Conservation (phyloP, 2,888 invertebrate genomes). For the Morinoia aosen region DNA sequence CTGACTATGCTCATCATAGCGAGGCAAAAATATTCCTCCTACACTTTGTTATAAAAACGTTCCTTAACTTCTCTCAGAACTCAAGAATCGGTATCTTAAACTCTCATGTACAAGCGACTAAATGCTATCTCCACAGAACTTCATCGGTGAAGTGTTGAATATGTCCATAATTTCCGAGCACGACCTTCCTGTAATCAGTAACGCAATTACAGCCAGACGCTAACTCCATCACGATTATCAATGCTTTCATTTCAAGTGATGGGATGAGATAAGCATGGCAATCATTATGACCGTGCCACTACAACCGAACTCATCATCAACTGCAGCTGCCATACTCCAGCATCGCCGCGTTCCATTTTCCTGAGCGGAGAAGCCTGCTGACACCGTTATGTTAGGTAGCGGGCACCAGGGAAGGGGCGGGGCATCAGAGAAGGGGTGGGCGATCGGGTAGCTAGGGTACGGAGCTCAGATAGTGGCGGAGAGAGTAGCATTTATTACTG, state of each 20-base stretch:
- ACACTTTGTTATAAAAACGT: background rate
- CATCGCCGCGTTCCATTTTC: constrained; percentile 43
- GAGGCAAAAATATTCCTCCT: too few species aligned
- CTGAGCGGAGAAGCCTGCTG: constrained; percentile 23
- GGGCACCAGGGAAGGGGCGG: constrained; percentile 14
- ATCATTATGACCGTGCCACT: background rate
- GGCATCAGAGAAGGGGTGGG: constrained; percentile 3
- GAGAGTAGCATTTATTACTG: background rate
- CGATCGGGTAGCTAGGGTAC: background rate
- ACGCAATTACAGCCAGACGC: background rate
- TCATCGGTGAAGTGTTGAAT: background rate
- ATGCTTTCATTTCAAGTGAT: background rate
- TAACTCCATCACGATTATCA: background rate
- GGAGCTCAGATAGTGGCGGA: background rate
- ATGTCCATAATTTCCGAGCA: background rate
- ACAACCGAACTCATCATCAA: background rate
- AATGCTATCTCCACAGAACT: background rate
- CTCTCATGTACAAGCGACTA: background rate
- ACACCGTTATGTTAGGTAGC: constrained; percentile 34
- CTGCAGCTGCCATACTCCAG: constrained; percentile 1
- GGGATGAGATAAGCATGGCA: background rate
- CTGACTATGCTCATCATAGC: too few species aligned
- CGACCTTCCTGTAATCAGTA: background rate
- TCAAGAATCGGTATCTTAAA: background rate
- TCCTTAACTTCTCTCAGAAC: too few species aligned